Base-by-base conservation (phyloP, 2,113 vertebrate genomes). In the Gopherus evgoodei region DNA sequence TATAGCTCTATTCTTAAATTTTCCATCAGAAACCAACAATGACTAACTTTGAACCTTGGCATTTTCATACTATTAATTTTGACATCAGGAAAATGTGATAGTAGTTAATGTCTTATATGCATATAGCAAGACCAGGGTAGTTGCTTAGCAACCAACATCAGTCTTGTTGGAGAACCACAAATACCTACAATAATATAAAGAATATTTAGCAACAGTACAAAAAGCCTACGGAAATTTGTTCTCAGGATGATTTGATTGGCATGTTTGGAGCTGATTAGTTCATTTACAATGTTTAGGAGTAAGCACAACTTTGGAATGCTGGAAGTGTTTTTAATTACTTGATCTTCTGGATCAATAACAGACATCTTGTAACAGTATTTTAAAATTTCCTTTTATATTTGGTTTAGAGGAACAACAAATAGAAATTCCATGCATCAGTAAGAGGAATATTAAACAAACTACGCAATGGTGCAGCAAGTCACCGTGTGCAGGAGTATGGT, bases 31-130 rank as follows among this genome's bases (percentile, higher is more conserved):
- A 93, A 57, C 52, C 79, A 93, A 65, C 14, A 93, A 90, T 72
- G 21, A 84, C 29, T 54, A 52, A 65, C 87, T 93, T 90, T 65
- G 52, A 86, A 5, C 8, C 5, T 27, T 88, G 27, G 0, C 85
- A 78, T 83, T 92, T 94, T 80, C 25, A 91, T 54, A 79, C 3
- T 88, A 81, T 93, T 94, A 92, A 81, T 93, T 96, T 95, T 91
- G 91, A 88, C 75, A 52, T 21, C 89, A 93, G 14, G 81, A 90
- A 92, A 90, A 27, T 5, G 14, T 81, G 5, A 38, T 35, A n/a
- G 81, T 47, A 86, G 42, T 87, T 93, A 17, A n/a, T 88, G 80
- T n/a, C 4, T 0, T 94, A 72, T 25, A 54, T 86, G 65, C 69
- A 79, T 62, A 31, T 90, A 93, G 91, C 1, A 3, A 90, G 82